Evolutionary conservation across 2,888 invertebrate genomes (phyloP).

Genomic region (Epistrophe eligans): DNA sequence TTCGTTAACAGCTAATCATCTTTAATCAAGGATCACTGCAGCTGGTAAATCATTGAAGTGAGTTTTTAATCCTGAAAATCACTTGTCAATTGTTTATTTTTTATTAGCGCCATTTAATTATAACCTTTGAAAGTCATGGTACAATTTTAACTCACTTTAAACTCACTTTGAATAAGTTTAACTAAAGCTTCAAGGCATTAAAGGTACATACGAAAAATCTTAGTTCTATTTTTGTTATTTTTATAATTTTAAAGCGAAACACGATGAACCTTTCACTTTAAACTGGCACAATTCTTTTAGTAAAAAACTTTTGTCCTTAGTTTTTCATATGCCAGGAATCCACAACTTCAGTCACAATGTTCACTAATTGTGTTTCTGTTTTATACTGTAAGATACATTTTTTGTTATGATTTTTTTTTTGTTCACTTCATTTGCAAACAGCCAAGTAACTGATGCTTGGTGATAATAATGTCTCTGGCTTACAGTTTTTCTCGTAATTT

Average conservation of each 20-base stretch:
- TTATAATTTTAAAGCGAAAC: not conserved
- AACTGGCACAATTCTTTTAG: constrained; percentile 54
- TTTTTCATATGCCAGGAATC: constrained; percentile 19
- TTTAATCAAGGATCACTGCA: too few species aligned
- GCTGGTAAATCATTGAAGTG: too few species aligned
- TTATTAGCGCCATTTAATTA: too few species aligned
- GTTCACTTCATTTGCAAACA: constrained; percentile 54
- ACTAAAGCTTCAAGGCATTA: too few species aligned
- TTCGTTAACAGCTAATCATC: too few species aligned
- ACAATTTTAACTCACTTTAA: too few species aligned
- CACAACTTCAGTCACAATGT: constrained; percentile 62
- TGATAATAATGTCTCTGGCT: constrained; percentile 25
- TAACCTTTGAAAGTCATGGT: too few species aligned
- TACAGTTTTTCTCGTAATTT: constrained; percentile 43
- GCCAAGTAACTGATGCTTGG: constrained; percentile 54
- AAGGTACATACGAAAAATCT: too few species aligned
- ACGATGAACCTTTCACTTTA: constrained; percentile 3
- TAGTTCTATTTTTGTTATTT: too few species aligned
- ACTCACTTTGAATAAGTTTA: too few species aligned
- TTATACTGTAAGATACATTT: constrained; percentile 33
- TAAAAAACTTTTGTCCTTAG: not conserved
- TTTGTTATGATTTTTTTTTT: constrained; percentile 28
- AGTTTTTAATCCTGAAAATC: too few species aligned
- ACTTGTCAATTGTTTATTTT: too few species aligned
- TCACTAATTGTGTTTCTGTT: constrained; percentile 63